Evolutionary conservation across 2,797 vertebrate genomes (phyloP).

Genomic region (Crocidura indochinensis): DNA sequence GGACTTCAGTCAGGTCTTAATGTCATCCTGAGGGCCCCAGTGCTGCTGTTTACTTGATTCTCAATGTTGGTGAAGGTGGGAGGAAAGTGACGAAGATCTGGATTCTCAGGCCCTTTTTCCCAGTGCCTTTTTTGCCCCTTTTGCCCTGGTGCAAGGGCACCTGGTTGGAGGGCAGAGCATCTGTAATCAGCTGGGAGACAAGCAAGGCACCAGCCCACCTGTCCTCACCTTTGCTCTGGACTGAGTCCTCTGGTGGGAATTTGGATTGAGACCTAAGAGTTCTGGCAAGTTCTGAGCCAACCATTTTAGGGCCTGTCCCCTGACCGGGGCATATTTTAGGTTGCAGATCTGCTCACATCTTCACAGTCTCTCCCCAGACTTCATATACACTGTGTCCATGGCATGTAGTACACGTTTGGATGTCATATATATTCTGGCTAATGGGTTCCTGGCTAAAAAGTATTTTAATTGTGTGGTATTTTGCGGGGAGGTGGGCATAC

Average conservation of each 20-base stretch:
- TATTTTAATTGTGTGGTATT: not conserved
- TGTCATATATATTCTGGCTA: not conserved
- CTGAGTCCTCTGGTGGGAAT: not conserved
- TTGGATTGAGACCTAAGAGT: too few relatives aligned
- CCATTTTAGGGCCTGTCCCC: too few relatives aligned
- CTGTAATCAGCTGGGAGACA: not conserved
- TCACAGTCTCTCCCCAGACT: too few relatives aligned
- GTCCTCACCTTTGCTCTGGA: not conserved
- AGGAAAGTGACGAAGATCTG: not conserved
- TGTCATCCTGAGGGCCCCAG: accelerated
- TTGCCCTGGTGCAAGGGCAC: not conserved
- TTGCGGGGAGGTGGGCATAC: not conserved
- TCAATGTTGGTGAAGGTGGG: not conserved
- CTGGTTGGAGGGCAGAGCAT: too few relatives aligned
- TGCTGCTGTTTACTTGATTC: not conserved
- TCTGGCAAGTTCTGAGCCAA: too few relatives aligned
- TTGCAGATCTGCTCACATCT: too few relatives aligned
- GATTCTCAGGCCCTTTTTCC: not conserved
- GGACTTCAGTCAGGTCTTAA: not conserved
- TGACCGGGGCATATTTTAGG: too few relatives aligned
- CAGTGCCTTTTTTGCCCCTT: too few relatives aligned
- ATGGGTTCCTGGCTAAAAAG: not conserved
- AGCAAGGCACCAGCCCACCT: accelerated
- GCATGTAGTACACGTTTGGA: too few relatives aligned
- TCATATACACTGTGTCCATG: too few relatives aligned